These are phyloP conservation scores for Thymallus thymallus DNA, from an alignment of 2,113 vertebrate species.

Conservation along the genomic window DNA sequence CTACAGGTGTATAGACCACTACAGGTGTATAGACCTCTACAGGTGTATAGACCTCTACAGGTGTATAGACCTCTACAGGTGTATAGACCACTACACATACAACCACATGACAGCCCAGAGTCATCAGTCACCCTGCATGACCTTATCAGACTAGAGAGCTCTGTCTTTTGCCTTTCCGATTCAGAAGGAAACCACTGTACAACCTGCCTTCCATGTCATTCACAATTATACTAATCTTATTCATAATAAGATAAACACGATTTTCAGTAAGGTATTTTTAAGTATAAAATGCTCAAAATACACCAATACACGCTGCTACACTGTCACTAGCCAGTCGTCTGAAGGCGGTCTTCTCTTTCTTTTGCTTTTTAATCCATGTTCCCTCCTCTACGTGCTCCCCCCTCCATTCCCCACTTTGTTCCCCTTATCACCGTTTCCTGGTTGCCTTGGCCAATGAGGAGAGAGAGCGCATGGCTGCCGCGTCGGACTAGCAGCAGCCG, in stretches of 20 bases:
- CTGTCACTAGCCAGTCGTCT: background rate
- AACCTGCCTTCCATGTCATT: background rate
- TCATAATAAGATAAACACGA: background rate
- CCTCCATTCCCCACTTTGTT: too few species aligned
- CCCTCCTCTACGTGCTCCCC: constrained; percentile 1
- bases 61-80: too few species aligned
- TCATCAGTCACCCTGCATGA: background rate
- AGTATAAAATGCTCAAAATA: too few species aligned
- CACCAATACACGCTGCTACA: too few species aligned
- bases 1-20: too few species aligned
- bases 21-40: too few species aligned
- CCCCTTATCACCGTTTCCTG: constrained; percentile 20
- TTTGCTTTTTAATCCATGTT: constrained; percentile 6
- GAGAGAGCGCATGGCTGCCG: constrained; percentile 1
- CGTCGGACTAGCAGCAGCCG: constrained; percentile 7
- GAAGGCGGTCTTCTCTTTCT: constrained; percentile 16
- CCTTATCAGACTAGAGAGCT: background rate
- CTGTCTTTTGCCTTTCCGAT: background rate
- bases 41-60: too few species aligned
- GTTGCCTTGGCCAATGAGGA: constrained; percentile 13
- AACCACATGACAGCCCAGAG: too few species aligned
- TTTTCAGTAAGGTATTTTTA: background rate
- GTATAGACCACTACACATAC: too few species aligned
- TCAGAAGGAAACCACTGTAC: background rate
- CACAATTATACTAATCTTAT: background rate